phyloP scores from a whole-genome alignment of 2,113 vertebrate genomes.

The Sceloporus tristichus region DNA sequence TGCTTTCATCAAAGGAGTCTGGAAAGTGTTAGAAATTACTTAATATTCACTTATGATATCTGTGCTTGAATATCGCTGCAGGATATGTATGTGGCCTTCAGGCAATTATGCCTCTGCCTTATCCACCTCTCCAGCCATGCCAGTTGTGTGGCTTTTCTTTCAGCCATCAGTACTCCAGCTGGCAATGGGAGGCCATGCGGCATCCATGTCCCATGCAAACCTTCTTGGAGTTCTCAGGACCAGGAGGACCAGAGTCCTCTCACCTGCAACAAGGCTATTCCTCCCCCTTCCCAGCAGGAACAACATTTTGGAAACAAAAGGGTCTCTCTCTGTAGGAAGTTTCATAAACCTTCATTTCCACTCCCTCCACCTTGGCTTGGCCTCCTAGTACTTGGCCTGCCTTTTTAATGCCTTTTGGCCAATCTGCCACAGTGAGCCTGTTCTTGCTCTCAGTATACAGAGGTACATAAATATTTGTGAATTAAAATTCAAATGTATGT shows the following conservation, averaged over 20 bases:
- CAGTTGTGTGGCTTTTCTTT: neutral
- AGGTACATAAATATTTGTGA: too few relatives aligned
- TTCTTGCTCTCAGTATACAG: too few relatives aligned
- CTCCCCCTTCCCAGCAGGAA: neutral
- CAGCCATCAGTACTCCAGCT: neutral
- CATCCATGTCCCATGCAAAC: neutral
- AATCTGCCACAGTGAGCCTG: too few relatives aligned
- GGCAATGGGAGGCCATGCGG: neutral
- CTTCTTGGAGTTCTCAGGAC: neutral
- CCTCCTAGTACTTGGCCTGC: too few relatives aligned
- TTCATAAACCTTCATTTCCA: too few relatives aligned
- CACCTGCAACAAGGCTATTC: neutral
- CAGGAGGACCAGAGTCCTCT: too few relatives aligned
- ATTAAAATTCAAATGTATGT: too few relatives aligned
- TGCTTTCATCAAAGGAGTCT: constrained; percentile 48
- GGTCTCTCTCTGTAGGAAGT: too few relatives aligned
- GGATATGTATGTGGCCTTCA: fast-evolving
- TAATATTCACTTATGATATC: constrained; percentile 11
- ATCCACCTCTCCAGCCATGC: neutral
- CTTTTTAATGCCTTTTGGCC: too few relatives aligned
- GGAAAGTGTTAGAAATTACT: constrained; percentile 62
- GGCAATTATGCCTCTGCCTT: neutral
- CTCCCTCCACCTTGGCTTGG: too few relatives aligned
- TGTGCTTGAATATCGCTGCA: fast-evolving
- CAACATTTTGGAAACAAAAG: neutral